Base-by-base conservation (phyloP, 2,797 vertebrate genomes). In the Pseudochromis fuscus region DNA sequence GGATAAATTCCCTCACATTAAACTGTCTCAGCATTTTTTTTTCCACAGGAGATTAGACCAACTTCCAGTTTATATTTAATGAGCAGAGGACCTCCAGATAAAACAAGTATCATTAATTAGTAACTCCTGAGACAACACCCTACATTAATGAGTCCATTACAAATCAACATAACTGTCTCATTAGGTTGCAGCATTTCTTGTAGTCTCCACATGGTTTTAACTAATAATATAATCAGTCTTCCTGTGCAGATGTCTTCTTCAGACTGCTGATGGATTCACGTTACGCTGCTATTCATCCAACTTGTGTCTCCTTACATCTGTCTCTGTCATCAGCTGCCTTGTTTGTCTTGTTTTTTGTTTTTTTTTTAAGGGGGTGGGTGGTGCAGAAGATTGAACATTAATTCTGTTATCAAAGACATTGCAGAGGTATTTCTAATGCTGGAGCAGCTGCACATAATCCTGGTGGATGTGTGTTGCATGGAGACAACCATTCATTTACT, bases 341-440 rank as follows among this genome's bases (percentile, higher is more conserved):
- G 48, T 31, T 42, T 62, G 30, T 49, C 19, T 56, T 58, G 2
- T 40, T 19, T 58, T 40, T 40, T 40, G 15, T 9, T 15, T 16
- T 37, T 21, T 45, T 48, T 28, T 46, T 6, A 25, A 12, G 23
- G 23, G 13, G 23, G 44, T 37, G 45, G 45, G 45, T 10, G 9
- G n/a, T 40, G 4, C 35, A 35, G 42, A 61, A 25, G 38, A 58
- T 42, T 40, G 15, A 51, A n/a, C 28, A 50, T 67, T 48, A 67
- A 38, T 38, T 53, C 24, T 57, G 4, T 72, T 27, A 57, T 51
- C 28, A 68, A 48, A 72, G 18, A 70, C 24, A 25, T 38, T 28
- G 63, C 33, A 19, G 48, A 75, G 42, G 31, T 46, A 19, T 83
- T 49, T 76, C 35, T 72, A 37, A 48, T 44, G 33, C 68, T 68